Percentiles rank a stretch among this genome's conserved stretches.
Evolutionary conservation across 2,888 invertebrate species (phyloP).

Genomic region (Clivina fossor): DNA sequence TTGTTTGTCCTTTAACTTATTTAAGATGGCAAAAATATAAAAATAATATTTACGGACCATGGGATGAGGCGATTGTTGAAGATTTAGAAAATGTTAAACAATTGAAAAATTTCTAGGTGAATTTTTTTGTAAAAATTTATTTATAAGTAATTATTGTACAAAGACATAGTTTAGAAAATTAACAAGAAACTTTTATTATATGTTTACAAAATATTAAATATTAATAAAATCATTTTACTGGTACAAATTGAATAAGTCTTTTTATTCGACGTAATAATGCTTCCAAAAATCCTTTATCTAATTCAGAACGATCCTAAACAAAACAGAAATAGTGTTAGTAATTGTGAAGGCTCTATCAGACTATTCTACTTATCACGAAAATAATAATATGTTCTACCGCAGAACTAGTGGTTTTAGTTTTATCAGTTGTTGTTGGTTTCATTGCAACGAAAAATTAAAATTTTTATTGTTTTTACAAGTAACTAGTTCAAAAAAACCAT

Average conservation of each 20-base stretch:
- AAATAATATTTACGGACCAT: slow-evolving; percentile 94
- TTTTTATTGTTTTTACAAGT: too few relatives aligned
- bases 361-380: too few relatives aligned
- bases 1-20: slow-evolving; percentile 75
- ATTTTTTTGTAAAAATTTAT: slow-evolving; percentile 5
- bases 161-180: slow-evolving; percentile 3
- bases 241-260: slow-evolving; percentile 76
- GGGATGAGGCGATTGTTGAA: slow-evolving; percentile 91
- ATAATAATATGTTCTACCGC: too few relatives aligned
- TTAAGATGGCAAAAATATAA: slow-evolving; percentile 77
- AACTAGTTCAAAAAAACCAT: too few relatives aligned
- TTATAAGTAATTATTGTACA: background rate
- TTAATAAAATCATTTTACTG: slow-evolving; percentile 53
- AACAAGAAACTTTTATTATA: too few relatives aligned
- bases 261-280: slow-evolving; percentile 77
- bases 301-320: slow-evolving; percentile 63
- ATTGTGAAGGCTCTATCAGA: too few relatives aligned
- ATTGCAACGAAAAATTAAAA: too few relatives aligned
- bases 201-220: slow-evolving; percentile 15
- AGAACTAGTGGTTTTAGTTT: too few relatives aligned
- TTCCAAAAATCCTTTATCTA: slow-evolving; percentile 71
- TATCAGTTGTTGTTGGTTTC: too few relatives aligned
- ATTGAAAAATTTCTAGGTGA: slow-evolving; percentile 16
- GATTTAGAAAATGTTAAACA: slow-evolving; percentile 58
- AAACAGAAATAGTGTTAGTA: too few relatives aligned